Evolutionary conservation across 2,113 vertebrate genomes (phyloP).

Genomic region (Bujurquina vittata): DNA sequence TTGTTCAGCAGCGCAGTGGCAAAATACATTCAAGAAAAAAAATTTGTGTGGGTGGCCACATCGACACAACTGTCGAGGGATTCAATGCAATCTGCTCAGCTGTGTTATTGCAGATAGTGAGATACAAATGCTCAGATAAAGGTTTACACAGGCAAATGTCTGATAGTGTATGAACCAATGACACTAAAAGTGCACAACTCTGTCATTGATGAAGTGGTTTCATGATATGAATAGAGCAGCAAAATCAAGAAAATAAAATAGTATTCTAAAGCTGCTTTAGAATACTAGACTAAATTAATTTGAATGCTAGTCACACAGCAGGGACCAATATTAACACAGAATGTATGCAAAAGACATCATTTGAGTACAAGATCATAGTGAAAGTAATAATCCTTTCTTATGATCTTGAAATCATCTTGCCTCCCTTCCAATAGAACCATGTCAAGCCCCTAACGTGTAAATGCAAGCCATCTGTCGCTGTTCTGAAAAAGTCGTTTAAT

Average conservation of each 20-base stretch:
- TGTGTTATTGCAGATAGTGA: slow-evolving; percentile 41
- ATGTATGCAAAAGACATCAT: slow-evolving; percentile 28
- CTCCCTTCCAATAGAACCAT: slow-evolving; percentile 17
- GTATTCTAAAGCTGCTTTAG: slow-evolving; percentile 29
- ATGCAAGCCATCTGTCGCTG: neutral
- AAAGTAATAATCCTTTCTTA: slow-evolving; percentile 45
- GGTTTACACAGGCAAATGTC: slow-evolving; percentile 17
- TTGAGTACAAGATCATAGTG: slow-evolving; percentile 13
- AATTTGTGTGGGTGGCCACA: neutral
- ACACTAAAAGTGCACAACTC: neutral
- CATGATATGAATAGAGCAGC: neutral
- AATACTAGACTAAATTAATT: slow-evolving; percentile 45
- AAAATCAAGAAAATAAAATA: slow-evolving; percentile 3
- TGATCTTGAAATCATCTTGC: slow-evolving; percentile 37
- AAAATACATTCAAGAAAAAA: slow-evolving; percentile 14
- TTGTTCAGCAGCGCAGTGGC: slow-evolving; percentile 12
- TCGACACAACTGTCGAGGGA: slow-evolving; percentile 15
- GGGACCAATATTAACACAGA: neutral
- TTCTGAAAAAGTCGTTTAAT: slow-evolving; percentile 32
- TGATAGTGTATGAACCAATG: slow-evolving; percentile 25
- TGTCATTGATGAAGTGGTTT: neutral
- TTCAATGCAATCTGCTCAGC: slow-evolving; percentile 38
- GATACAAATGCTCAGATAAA: slow-evolving; percentile 26
- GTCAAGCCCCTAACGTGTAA: slow-evolving; percentile 11
- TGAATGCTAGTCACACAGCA: slow-evolving; percentile 11